A percentile compares a stretch with the other conserved stretches of the same genome.
Conservation (phyloP, 2,113 vertebrate species). For the Monopterus albus region DNA sequence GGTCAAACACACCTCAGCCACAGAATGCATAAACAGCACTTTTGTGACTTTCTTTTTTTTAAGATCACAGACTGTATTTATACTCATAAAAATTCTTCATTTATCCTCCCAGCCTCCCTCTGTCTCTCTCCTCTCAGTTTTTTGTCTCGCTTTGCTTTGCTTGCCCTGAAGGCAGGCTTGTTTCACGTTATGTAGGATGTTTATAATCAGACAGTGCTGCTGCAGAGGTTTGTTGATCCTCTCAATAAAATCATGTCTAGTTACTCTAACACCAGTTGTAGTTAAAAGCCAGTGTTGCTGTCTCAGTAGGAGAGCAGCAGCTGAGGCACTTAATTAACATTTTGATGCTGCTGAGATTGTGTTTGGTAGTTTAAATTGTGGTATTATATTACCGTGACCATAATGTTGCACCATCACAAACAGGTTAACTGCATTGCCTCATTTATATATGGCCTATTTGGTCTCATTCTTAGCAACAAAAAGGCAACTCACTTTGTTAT, state of each 20-base stretch:
- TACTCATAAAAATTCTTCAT: conserved; percentile 46
- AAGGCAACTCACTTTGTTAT: background rate
- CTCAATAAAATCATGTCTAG: conserved; percentile 39
- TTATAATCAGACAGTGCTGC: conserved; percentile 60
- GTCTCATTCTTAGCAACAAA: background rate
- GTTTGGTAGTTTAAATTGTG: conserved; percentile 15
- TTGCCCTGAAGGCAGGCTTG: conserved; percentile 62
- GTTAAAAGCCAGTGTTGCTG: conserved; percentile 42
- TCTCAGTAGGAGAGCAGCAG: conserved; percentile 5
- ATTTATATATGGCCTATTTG: too few species aligned
- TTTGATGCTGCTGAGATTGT: conserved; percentile 18
- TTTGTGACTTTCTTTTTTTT: conserved; percentile 57
- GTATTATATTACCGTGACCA: conserved; percentile 1
- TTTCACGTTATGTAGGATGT: conserved; percentile 65
- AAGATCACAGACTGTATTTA: conserved; percentile 35
- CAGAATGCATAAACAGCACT: conserved; percentile 56
- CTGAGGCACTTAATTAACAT: conserved; percentile 23
- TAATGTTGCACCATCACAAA: conserved; percentile 11
- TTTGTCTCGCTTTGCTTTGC: conserved; percentile 19
- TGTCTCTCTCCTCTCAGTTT: conserved; percentile 14
- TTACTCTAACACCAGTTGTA: conserved; percentile 42
- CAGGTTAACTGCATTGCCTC: background rate
- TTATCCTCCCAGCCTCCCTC: conserved; percentile 9
- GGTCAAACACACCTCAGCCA: conserved; percentile 24
- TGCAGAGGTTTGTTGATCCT: conserved; percentile 50